These are phyloP conservation scores for Canis aureus DNA, from an alignment of 2,113 vertebrate genomes.

Conservation along the genomic window DNA sequence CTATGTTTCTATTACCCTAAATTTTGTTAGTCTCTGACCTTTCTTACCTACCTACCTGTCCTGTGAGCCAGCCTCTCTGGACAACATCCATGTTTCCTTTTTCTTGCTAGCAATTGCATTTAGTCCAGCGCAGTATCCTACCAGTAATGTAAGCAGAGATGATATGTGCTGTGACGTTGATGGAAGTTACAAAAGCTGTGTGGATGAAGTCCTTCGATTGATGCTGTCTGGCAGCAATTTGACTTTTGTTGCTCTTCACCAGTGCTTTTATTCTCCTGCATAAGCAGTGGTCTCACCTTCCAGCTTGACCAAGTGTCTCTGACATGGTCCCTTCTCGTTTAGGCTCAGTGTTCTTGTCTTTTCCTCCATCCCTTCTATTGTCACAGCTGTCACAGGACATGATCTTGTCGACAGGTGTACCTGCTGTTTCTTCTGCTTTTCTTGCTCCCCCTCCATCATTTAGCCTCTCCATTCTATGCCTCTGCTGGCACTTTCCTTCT, in stretches of 20 bases:
- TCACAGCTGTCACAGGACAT: not conserved
- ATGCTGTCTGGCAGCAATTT: fast-evolving
- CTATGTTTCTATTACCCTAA: not conserved
- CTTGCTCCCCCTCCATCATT: not conserved
- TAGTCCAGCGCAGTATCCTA: not conserved
- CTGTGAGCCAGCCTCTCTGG: not conserved
- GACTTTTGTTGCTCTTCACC: not conserved
- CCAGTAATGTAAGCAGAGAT: not conserved
- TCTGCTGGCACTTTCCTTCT: not conserved
- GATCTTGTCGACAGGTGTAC: not conserved
- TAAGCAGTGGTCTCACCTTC: not conserved
- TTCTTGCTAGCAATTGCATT: not conserved
- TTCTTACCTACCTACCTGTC: not conserved
- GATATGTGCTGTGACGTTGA: not conserved
- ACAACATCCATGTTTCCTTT: not conserved
- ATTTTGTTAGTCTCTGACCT: not conserved
- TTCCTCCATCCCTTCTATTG: not conserved
- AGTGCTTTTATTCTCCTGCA: not conserved
- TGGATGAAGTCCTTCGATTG: not conserved
- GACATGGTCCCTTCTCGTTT: not conserved
- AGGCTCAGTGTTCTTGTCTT: not conserved
- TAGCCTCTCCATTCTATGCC: not conserved
- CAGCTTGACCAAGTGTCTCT: not conserved
- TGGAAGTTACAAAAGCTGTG: not conserved
- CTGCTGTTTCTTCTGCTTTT: not conserved